Percentiles rank a stretch among this genome's conserved stretches.
Conservation (phyloP, 2,797 vertebrate genomes). For the Oreonectes daqikongensis region DNA sequence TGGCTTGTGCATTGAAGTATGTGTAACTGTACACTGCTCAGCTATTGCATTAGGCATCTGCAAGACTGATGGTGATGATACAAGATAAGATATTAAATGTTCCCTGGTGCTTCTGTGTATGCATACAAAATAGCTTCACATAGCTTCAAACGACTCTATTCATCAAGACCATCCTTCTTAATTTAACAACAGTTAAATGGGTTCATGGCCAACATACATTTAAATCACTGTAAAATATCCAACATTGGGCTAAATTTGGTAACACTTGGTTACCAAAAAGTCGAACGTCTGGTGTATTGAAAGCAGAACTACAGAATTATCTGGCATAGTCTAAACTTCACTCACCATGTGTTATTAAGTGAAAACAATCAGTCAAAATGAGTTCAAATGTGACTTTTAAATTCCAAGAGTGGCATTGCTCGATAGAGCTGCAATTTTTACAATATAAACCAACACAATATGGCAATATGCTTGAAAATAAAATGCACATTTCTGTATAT, state of each 20-base stretch:
- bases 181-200: neutral
- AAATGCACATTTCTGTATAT: no score
- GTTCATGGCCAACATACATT: neutral
- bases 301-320: constrained; percentile 29
- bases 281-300: neutral
- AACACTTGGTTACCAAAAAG: neutral
- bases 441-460: no score
- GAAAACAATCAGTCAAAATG: neutral
- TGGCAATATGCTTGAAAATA: no score
- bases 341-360: constrained; percentile 39
- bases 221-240: neutral
- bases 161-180: constrained; percentile 45
- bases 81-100: constrained; percentile 52
- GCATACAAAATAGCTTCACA: constrained; percentile 56
- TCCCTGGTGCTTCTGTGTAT: constrained; percentile 48
- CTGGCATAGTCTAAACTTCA: constrained; percentile 19
- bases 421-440: no score
- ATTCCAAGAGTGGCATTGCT: no score
- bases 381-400: no score
- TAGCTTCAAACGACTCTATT: constrained; percentile 47
- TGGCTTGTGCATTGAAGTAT: constrained; percentile 9
- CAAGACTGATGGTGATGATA: constrained; percentile 54
- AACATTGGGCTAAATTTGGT: neutral
- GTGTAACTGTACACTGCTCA: constrained; percentile 46
- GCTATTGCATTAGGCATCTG: constrained; percentile 44